Percentiles rank a stretch among this genome's conserved stretches.
Evolutionary conservation across 2,113 vertebrate genomes (phyloP).

Genomic region (Trachemys scripta): DNA sequence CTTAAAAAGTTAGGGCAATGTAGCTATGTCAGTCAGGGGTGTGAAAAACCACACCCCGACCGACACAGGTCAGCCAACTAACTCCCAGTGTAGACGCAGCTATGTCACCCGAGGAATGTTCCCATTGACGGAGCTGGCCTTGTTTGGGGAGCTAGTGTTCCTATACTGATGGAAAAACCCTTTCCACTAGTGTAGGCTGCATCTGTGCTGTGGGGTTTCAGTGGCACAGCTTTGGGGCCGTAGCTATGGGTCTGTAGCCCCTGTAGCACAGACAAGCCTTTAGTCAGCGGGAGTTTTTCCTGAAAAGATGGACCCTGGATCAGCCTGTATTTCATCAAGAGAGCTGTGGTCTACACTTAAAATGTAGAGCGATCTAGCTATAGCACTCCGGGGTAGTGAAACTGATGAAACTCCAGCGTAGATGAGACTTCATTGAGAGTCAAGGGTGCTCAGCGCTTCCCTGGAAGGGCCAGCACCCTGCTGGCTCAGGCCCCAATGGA

Average conservation of each 20-base stretch:
- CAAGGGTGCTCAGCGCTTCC: neutral
- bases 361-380: neutral
- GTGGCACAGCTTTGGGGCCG: too few species aligned
- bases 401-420: neutral
- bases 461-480: neutral
- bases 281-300: neutral
- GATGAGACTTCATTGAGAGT: neutral
- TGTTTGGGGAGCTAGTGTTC: neutral
- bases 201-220: neutral
- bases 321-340: neutral
- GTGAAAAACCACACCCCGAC: neutral
- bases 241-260: neutral
- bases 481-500: neutral
- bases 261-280: neutral
- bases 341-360: neutral
- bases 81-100: too few species aligned
- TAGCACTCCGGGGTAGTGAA: neutral
- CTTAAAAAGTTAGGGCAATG: neutral
- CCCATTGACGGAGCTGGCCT: neutral
- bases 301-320: neutral
- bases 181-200: neutral
- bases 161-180: neutral
- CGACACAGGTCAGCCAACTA: too few species aligned
- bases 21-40: neutral
- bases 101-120: neutral